Base-by-base conservation (phyloP, 1,140 invertebrate genomes). In the Leptinotarsa lineolata region DNA sequence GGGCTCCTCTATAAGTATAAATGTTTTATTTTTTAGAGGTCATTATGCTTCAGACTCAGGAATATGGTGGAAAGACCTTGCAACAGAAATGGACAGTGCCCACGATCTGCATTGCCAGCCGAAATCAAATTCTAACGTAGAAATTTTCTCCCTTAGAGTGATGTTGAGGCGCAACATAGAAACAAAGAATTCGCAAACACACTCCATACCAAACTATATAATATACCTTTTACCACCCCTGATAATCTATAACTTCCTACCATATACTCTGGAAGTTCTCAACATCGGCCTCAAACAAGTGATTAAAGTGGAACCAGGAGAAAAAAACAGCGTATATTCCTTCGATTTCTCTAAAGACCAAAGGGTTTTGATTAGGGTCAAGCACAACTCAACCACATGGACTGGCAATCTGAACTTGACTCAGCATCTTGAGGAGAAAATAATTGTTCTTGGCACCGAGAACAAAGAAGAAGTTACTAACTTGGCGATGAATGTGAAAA, bases 61-160 rank as follows among this genome's bases (percentile, higher is more conserved):
- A 12, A 88, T 95, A 13, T 94, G 92, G 89, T 95, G 94, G 94
- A 90, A 90, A 85, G 93, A 95, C 73, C 85, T 94, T 63, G 89
- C 89, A 2, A 88, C 88, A 5, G 89, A 90, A 77, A 85, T 89
- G 66, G 90, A 89, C 54, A 85, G 82, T 2, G 84, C 89, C 0
- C 87, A 88, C 68, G 89, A 92, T 76, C 83, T 93, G 44, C 86
- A 87, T 60, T 93, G 92, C 76, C 85, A 88, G 44, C 85, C 88
- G 3, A 91, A 92, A 80, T 87, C 85, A 21, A 85, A 85, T 39
- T 77, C 79, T 15, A 86, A 88, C 72, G 73, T 85, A 15, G 87
- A 87, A 30, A 86, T 91, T 6, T 93, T 92, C 79, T 88, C 90
- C 11, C 85, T 92, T 72, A 88, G 90, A 76, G 88, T 91, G 46